phyloP scores from a whole-genome alignment of 2,113 vertebrate species.

The Willisornis vidua region DNA sequence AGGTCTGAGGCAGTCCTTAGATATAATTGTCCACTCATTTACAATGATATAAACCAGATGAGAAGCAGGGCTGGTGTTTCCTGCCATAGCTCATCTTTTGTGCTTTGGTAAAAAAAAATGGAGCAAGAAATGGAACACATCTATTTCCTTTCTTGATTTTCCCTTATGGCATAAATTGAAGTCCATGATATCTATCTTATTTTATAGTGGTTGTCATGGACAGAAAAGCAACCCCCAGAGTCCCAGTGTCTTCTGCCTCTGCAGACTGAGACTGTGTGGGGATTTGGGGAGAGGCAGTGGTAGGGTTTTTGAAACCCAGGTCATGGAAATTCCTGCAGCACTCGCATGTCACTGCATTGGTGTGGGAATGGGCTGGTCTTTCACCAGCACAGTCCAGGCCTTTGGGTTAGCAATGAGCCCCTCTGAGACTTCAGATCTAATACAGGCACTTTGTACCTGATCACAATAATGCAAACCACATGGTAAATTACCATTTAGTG shows the following conservation, averaged over 20 bases:
- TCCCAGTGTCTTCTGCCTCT: not conserved
- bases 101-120: not conserved
- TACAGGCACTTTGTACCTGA: not conserved
- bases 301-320: not conserved
- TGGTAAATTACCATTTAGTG: not conserved
- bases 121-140: not conserved
- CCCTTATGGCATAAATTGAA: not conserved
- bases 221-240: not conserved
- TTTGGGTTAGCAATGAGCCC: not conserved
- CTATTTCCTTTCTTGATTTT: not conserved
- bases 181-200: not conserved
- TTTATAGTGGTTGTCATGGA: not conserved
- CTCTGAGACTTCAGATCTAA: not conserved
- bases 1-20: not conserved
- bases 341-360: not conserved
- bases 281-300: not conserved
- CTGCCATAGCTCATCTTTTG: not conserved
- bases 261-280: not conserved
- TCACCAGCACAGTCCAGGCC: not conserved
- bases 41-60: not conserved
- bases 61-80: not conserved
- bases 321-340: not conserved
- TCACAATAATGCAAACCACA: not conserved
- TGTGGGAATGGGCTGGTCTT: not conserved
- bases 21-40: not conserved